phyloP scores from a whole-genome alignment of 2,888 invertebrate genomes.

The Polydrusus cervinus region DNA sequence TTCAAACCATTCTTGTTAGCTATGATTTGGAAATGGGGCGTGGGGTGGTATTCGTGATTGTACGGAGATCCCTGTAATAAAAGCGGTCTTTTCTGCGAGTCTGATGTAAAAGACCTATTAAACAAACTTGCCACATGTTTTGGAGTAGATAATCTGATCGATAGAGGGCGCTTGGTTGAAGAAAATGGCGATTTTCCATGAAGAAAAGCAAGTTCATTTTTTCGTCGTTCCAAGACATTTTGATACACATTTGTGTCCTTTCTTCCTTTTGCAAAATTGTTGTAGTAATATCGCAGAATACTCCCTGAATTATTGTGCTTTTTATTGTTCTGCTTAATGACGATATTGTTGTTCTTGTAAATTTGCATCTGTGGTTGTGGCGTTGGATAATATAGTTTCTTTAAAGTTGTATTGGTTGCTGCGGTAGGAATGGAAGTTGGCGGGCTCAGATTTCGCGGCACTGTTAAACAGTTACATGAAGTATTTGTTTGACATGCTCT shows the following conservation, averaged over 20 bases:
- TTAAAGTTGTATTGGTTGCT: constrained; percentile 59
- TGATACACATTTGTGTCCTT: constrained; percentile 70
- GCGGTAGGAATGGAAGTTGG: constrained; percentile 22
- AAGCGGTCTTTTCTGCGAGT: constrained; percentile 71
- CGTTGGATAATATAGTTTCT: constrained; percentile 67
- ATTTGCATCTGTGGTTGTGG: constrained; percentile 59
- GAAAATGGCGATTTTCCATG: constrained; percentile 74
- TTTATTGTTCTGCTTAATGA: constrained; percentile 63
- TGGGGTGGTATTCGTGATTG: constrained; percentile 55
- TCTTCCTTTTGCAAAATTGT: constrained; percentile 67
- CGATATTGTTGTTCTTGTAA: constrained; percentile 57
- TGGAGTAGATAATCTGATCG: constrained; percentile 70
- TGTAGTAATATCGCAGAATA: constrained; percentile 70
- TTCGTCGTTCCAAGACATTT: constrained; percentile 65
- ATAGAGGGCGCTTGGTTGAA: constrained; percentile 72
- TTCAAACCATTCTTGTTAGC: constrained; percentile 72
- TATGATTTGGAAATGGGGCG: constrained; percentile 59
- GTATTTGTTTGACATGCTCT: constrained; percentile 60
- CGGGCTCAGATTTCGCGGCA: constrained; percentile 56
- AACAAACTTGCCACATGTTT: constrained; percentile 70
- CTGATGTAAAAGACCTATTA: constrained; percentile 67
- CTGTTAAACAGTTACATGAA: constrained; percentile 55
- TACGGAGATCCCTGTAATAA: constrained; percentile 64
- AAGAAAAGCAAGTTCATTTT: constrained; percentile 65
- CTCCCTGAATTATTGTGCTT: constrained; percentile 66